Percentiles rank a stretch among this genome's conserved stretches.
Evolutionary conservation across 2,888 invertebrate species (phyloP).

Genomic region (Amphipoea oculea): DNA sequence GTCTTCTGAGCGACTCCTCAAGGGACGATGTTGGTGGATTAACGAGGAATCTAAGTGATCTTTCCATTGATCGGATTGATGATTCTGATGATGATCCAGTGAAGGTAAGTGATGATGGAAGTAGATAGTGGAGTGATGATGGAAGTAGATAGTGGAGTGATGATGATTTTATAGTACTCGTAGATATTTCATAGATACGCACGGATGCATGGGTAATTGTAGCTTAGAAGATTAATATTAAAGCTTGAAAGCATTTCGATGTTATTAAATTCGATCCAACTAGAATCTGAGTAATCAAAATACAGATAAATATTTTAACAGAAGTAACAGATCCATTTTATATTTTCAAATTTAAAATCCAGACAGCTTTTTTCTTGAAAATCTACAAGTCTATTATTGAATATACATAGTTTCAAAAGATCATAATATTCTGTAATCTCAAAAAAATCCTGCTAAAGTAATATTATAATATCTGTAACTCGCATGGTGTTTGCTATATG

Average conservation of each 20-base stretch:
- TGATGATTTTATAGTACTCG: conserved; percentile 15
- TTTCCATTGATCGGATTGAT: conserved; percentile 84
- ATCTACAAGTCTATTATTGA: not conserved
- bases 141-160: conserved; percentile 29
- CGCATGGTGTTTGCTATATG: conserved; percentile 62
- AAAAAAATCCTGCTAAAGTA: not conserved
- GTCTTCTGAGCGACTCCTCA: conserved; percentile 65
- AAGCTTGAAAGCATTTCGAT: not conserved
- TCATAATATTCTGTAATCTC: not conserved
- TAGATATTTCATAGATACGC: not conserved
- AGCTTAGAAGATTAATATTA: not conserved
- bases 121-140: conserved; percentile 25
- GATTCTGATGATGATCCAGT: conserved; percentile 85
- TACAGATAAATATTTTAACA: not conserved
- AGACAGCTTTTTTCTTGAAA: not conserved
- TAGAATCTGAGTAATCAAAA: not conserved
- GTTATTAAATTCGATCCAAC: not conserved
- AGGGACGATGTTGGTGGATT: conserved; percentile 79
- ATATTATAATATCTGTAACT: not conserved
- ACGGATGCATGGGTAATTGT: conserved; percentile 36
- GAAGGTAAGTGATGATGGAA: conserved; percentile 78
- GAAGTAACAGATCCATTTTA: not conserved
- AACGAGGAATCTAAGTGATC: conserved; percentile 82
- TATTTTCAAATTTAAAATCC: not conserved
- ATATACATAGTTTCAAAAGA: not conserved